These are phyloP conservation scores for Callimorpha dominula DNA, from an alignment of 2,888 invertebrate species.

Conservation along the genomic window DNA sequence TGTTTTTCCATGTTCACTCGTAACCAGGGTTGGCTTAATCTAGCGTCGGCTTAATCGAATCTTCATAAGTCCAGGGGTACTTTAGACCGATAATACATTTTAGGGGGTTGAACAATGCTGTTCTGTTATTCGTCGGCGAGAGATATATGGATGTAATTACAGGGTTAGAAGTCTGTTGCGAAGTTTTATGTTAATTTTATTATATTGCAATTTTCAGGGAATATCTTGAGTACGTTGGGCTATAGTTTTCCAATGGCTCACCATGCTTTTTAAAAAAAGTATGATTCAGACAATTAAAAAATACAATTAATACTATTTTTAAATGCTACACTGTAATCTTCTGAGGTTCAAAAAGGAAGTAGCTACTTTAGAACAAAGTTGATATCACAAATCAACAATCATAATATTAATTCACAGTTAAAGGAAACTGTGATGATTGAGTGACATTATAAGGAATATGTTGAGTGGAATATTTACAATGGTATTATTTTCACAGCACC, in stretches of 20 bases:
- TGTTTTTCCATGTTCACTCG: slow-evolving; percentile 83
- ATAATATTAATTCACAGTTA: no score
- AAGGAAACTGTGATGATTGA: no score
- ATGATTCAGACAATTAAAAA: no score
- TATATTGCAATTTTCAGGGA: slow-evolving; percentile 41
- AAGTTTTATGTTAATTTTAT: slow-evolving; percentile 56
- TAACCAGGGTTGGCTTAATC: slow-evolving; percentile 77
- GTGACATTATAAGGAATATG: no score
- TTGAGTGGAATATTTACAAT: no score
- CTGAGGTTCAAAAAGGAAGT: no score
- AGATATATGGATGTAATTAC: slow-evolving; percentile 76
- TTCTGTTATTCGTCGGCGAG: slow-evolving; percentile 69
- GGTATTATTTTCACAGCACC: no score
- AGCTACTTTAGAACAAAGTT: no score
- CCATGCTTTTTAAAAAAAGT: background rate
- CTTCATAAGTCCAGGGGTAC: slow-evolving; percentile 70
- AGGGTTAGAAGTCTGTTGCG: slow-evolving; percentile 57
- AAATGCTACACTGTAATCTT: no score
- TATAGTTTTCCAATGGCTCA: slow-evolving; percentile 27
- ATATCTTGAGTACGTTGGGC: slow-evolving; percentile 48
- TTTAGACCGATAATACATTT: slow-evolving; percentile 52
- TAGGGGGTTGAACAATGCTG: slow-evolving; percentile 64
- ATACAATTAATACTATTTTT: no score
- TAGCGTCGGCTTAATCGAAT: slow-evolving; percentile 78
- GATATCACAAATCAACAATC: no score